Conservation (phyloP, 2,888 invertebrate genomes). For the Callimorpha dominula region DNA sequence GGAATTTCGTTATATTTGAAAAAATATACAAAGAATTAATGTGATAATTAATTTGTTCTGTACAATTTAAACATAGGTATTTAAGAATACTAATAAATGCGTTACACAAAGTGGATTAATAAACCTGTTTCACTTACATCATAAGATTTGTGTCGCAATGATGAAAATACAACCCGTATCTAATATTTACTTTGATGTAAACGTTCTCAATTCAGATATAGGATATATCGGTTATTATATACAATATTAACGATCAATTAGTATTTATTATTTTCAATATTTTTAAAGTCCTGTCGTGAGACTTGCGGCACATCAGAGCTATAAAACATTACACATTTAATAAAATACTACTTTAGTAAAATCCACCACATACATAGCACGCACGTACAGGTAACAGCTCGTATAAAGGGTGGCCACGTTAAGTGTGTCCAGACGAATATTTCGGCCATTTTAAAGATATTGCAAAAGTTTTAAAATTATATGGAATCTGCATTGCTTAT, state of each 20-base stretch:
- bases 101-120: slow-evolving; percentile 61
- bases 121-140: slow-evolving; percentile 50
- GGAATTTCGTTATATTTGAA: slow-evolving; percentile 81
- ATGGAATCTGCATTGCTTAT: no score
- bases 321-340: slow-evolving; percentile 26
- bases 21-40: slow-evolving; percentile 83
- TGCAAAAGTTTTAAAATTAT: no score
- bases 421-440: slow-evolving; percentile 14
- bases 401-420: slow-evolving; percentile 15
- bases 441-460: slow-evolving; percentile 11
- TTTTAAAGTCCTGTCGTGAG: slow-evolving; percentile 49
- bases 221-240: slow-evolving; percentile 38
- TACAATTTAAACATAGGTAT: slow-evolving; percentile 76
- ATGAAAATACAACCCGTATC: slow-evolving; percentile 63
- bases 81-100: slow-evolving; percentile 80
- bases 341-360: slow-evolving; percentile 27
- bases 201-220: slow-evolving; percentile 24
- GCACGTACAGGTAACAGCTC: slow-evolving; percentile 12
- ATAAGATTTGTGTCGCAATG: slow-evolving; percentile 39
- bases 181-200: slow-evolving; percentile 43
- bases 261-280: slow-evolving; percentile 36
- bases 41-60: slow-evolving; percentile 78
- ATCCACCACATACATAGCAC: slow-evolving; percentile 28
- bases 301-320: slow-evolving; percentile 47
- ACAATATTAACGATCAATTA: slow-evolving; percentile 41